Evolutionary conservation across 2,113 vertebrate genomes (phyloP).

Genomic region (Chloropsis cyanopogon): DNA sequence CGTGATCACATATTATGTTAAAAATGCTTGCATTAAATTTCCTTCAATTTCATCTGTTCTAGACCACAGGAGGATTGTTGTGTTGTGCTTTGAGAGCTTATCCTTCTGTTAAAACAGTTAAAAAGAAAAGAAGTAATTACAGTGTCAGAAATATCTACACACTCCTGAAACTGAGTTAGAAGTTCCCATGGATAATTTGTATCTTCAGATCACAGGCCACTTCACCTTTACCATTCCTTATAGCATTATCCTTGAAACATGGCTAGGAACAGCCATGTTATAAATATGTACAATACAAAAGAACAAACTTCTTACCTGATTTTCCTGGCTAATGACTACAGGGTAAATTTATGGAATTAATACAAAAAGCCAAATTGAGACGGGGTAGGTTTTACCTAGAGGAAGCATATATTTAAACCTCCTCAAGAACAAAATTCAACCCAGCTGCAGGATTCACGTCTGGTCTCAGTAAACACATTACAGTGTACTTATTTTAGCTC

Average conservation of each 20-base stretch:
- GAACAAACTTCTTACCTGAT: neutral
- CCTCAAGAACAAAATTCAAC: neutral
- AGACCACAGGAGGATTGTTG: neutral
- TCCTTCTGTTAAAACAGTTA: neutral
- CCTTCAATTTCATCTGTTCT: neutral
- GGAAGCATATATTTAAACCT: neutral
- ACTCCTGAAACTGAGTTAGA: neutral
- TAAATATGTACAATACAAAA: no score
- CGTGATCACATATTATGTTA: fast-evolving
- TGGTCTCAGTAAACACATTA: neutral
- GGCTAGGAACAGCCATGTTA: fast-evolving
- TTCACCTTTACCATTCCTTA: neutral
- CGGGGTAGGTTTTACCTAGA: neutral
- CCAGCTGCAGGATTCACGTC: neutral
- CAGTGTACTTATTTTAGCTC: neutral
- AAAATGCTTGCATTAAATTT: neutral
- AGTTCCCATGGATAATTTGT: neutral
- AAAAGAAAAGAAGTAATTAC: neutral
- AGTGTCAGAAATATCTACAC: neutral
- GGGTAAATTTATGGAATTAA: neutral
- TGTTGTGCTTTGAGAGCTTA: neutral
- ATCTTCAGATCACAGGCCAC: neutral
- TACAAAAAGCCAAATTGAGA: neutral
- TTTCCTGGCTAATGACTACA: neutral
- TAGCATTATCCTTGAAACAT: neutral